Conservation (phyloP, 92 coral and sea anemone genomes). For the Montipora capitata region DNA sequence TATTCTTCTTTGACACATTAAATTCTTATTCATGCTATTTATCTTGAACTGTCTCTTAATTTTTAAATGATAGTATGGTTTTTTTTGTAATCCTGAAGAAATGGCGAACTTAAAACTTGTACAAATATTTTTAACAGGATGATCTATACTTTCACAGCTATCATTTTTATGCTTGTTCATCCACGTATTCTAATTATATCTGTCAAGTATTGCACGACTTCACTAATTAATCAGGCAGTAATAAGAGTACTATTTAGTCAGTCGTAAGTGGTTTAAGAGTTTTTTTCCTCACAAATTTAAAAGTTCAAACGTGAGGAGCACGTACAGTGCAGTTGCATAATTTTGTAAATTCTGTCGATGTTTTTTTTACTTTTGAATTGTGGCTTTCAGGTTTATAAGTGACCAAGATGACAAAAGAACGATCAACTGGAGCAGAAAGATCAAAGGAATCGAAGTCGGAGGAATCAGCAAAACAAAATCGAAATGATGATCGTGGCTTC, state of each 20-base stretch:
- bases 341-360: not conserved
- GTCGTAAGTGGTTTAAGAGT: too few species aligned
- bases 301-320: not conserved
- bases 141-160: not conserved
- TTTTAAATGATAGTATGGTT: too few species aligned
- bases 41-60: not conserved
- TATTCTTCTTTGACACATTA: not conserved
- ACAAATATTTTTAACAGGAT: too few species aligned
- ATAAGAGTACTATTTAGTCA: not conserved
- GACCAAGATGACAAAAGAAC: constrained; percentile 62
- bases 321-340: not conserved
- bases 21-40: not conserved
- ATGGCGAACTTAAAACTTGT: not conserved
- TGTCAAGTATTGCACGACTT: not conserved
- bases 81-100: too few species aligned
- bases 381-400: not conserved
- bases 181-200: not conserved
- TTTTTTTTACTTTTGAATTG: not conserved
- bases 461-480: constrained; percentile 38
- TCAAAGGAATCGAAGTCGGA: constrained; percentile 17
- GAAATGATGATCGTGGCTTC: constrained; percentile 67
- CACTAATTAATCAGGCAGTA: not conserved
- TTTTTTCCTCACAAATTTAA: too few species aligned
- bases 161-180: not conserved
- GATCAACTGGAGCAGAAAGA: constrained; percentile 43